Evolutionary conservation across 53 echinoderm and acorn worm species (phyloP), one percentile per base, ranked within the genome.

Genomic region (Arbacia lixula): DNA sequence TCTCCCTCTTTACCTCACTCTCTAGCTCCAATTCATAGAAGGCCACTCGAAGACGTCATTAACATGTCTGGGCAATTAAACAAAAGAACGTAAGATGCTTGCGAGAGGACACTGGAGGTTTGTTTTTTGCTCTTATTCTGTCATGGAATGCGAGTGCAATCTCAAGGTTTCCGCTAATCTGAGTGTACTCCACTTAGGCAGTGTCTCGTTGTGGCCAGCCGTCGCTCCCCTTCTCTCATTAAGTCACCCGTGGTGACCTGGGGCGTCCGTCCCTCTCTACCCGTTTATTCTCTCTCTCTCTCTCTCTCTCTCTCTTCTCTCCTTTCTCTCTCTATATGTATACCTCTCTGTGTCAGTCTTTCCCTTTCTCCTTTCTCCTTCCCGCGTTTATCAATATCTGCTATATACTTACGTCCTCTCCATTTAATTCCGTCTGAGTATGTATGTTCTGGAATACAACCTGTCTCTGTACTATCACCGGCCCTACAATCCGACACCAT

Each of bases 61-160:
- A 74, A 53, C 74, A 74, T 74, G 53, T 74, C 74, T 74, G 33
- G 53, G 31, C 49, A 74, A 74, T 74, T 74, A 74, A 74, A 74
- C 74, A 74, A 26, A 53, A 74, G 74, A 53, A 74, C 49, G 31
- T 52, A 49, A 72, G 72, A 72, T 27, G 53, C 20, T 14, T 42
- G 26, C 19, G 53, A 74, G 32, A 20, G 74, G 74, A 53, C 14
- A 30, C 36, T 51, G 19, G 32, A 46, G 58, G 50, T 29, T 74
- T 53, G 50, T 52, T 74, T 53, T 52, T 28, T 28, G 49, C 50
- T 52, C 33, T 74, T 14, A 14, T 46, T 8, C 46, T 46, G 8
- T 14, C 46, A 10, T 53, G 74, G 52, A 74, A 50, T 20, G 49
- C 33, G 74, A 50, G n/a, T 50, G 53, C 29, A 74, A 74, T 74